Percentiles rank a stretch among this genome's conserved stretches.
Evolutionary conservation across 2,797 vertebrate species (phyloP).

Genomic region (Podargus strigoides): DNA sequence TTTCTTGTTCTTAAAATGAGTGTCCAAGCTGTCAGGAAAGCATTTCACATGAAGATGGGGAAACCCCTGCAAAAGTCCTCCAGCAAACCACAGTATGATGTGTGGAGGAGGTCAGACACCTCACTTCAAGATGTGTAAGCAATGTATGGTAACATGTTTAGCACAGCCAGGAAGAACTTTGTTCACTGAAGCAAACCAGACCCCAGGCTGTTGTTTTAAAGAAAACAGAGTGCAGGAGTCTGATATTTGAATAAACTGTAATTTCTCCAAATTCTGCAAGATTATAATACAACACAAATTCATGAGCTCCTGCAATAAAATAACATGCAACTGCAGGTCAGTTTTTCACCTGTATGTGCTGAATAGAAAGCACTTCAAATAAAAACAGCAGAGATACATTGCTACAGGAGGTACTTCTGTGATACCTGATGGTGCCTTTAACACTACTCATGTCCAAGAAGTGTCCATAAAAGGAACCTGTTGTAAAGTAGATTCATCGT

Average conservation of each 20-base stretch:
- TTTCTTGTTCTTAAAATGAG: background rate
- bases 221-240: background rate
- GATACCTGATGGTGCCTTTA: background rate
- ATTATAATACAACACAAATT: background rate
- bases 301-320: background rate
- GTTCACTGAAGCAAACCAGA: background rate
- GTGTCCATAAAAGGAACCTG: background rate
- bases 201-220: background rate
- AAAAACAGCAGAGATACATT: background rate
- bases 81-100: fast-evolving
- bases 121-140: background rate
- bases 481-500: constrained; percentile 1
- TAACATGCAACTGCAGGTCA: background rate
- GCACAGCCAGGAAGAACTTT: background rate
- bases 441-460: background rate
- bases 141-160: background rate
- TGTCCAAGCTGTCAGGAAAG: background rate
- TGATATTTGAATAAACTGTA: background rate
- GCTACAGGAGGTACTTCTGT: background rate
- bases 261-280: background rate
- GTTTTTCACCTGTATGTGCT: background rate
- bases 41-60: background rate
- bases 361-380: constrained; percentile 1
- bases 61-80: background rate
- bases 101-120: background rate